Evolutionary conservation across 2,888 invertebrate genomes (phyloP), one percentile per base, ranked within the genome.

Genomic region (Cephus sareptanus): DNA sequence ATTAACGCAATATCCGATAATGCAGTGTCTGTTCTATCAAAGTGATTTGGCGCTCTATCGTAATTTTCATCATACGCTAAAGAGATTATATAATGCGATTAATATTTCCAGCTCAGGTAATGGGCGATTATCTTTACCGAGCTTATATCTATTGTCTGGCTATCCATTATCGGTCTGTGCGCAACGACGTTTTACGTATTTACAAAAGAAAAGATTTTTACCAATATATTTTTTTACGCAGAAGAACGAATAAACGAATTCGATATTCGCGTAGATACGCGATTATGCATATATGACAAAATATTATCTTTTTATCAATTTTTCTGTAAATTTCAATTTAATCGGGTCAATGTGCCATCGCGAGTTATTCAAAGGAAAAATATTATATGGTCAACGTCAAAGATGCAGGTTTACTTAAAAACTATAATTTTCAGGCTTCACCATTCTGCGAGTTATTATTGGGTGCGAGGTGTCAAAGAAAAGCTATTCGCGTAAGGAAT

Each of bases 61-160:
- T 81, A 79, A 81, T 84, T 83, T 81, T 80, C 82, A 82, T 83
- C 81, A 82, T 80, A 71, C 79, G 77, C 76, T 74, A 75, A 77
- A 78, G 77, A 79, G 82, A 84, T 85, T 82, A 82, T 81, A 81
- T 78, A 79, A 79, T 82, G 83, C 82, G 84, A 84, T 83, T 77
- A 79, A 80, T 73, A 40, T 75, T 35, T 79, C 83, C 34, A n/a
- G 77, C 79, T 73, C 74, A 73, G 74, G 31, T 69, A 56, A 31
- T 69, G 70, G 23, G 40, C 40, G 40, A 56, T 56, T 56, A 56
- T 56, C 40, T 6, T 23, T 2, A 23, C 0, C 40, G 0, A 56
- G 40, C 23, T 23, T 23, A 56, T 56, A 9, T 56, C 23, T 56
- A 56, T 23, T 6, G 40, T 23, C 15, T 23, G 40, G 9, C 23